These are phyloP conservation scores for Pelobates fuscus DNA, from an alignment of 2,113 vertebrate genomes.

Conservation along the genomic window DNA sequence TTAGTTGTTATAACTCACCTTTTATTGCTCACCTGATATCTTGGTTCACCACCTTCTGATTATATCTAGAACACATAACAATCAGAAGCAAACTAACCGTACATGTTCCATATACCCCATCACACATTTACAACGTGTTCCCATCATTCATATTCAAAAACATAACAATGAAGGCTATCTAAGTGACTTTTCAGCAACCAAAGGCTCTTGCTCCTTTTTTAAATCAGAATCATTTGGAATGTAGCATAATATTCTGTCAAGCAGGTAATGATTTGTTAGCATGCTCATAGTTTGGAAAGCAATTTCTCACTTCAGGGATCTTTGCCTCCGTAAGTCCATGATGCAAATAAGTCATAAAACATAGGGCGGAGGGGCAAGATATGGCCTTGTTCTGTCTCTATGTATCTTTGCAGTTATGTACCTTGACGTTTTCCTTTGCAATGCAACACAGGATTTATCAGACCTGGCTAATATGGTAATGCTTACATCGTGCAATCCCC, in stretches of 20 bases:
- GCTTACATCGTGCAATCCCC: not conserved
- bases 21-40: too few species aligned
- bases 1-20: too few species aligned
- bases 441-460: conserved; percentile 11
- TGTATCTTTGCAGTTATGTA: conserved; percentile 7
- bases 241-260: conserved; percentile 2
- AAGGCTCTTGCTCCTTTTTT: not conserved
- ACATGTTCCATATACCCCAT: too few species aligned
- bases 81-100: too few species aligned
- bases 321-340: not conserved
- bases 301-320: conserved; percentile 30
- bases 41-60: too few species aligned
- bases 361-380: not conserved
- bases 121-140: not conserved
- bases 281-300: conserved; percentile 3
- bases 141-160: too few species aligned
- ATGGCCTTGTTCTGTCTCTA: conserved; percentile 42
- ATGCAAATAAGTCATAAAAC: conserved; percentile 28
- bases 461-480: conserved; percentile 26
- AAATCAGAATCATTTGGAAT: conserved; percentile 6
- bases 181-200: too few species aligned
- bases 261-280: not conserved
- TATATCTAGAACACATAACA: too few species aligned
- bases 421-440: conserved; percentile 5
- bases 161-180: too few species aligned